Conservation (phyloP, 2,797 vertebrate genomes). For the Schizopygopsis malacanthus region DNA sequence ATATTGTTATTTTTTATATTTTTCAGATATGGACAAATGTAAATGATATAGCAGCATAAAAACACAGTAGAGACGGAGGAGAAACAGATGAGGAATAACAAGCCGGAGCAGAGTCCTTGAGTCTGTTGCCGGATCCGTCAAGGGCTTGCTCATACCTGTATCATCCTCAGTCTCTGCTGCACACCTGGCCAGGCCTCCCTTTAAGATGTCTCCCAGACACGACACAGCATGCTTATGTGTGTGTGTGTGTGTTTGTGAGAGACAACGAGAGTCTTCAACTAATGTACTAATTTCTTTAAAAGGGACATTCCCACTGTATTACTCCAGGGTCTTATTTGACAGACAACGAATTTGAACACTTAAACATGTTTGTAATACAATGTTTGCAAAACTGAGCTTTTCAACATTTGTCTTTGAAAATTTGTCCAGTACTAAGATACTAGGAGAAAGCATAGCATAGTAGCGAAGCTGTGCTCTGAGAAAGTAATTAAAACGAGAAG, state of each 20-base stretch:
- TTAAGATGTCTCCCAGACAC: conserved; percentile 55
- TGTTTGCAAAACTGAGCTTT: not conserved
- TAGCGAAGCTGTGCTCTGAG: not conserved
- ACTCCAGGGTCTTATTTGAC: conserved; percentile 6
- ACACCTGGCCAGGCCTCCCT: conserved; percentile 61
- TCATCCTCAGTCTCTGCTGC: conserved; percentile 52
- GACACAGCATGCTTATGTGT: conserved; percentile 53
- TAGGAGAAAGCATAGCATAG: not conserved
- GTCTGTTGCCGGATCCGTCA: conserved; percentile 47
- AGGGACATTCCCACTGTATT: conserved; percentile 51
- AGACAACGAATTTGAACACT: not conserved
- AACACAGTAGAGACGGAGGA: not conserved
- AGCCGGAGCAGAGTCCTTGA: conserved; percentile 47
- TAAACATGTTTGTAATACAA: not conserved
- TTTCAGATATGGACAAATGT: not conserved
- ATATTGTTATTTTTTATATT: not conserved
- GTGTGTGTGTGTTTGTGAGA: conserved; percentile 32
- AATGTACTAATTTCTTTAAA: conserved; percentile 36
- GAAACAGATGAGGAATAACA: conserved; percentile 29
- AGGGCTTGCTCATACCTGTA: conserved; percentile 61
- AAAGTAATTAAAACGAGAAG: conserved; percentile 50
- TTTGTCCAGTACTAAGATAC: not conserved
- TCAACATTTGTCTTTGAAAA: not conserved
- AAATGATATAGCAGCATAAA: not conserved
- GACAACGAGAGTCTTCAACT: conserved; percentile 41